Percentiles rank a stretch among this genome's conserved stretches.
Conservation (phyloP, 2,797 vertebrate species). For the Sarcophilus harrisii region DNA sequence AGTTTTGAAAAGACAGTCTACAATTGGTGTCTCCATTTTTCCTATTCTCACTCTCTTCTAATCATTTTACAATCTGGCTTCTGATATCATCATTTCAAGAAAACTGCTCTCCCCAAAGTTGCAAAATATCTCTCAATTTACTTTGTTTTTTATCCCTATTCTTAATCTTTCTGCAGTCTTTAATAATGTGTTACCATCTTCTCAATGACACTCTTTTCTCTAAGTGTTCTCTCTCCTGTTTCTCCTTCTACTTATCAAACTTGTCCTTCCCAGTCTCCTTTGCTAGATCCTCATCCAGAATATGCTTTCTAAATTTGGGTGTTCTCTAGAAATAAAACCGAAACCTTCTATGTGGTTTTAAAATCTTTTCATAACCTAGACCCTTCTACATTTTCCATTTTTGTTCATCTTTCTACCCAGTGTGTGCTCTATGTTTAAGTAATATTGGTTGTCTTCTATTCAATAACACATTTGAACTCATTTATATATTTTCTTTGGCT, state of each 20-base stretch:
- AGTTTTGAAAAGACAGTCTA: not conserved
- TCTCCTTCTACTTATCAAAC: too few species aligned
- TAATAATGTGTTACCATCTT: not conserved
- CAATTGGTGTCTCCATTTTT: not conserved
- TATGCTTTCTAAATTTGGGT: not conserved
- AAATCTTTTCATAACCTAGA: not conserved
- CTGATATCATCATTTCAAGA: too few species aligned
- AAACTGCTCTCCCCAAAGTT: not conserved
- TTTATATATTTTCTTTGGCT: not conserved
- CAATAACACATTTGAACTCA: not conserved
- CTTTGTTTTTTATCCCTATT: not conserved
- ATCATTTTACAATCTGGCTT: not conserved
- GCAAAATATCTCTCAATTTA: not conserved
- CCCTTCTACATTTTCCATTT: not conserved
- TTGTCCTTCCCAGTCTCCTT: too few species aligned
- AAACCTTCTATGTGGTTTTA: not conserved
- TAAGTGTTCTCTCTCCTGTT: too few species aligned
- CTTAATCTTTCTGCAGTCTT: rapidly evolving
- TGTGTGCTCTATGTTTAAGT: not conserved
- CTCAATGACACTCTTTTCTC: too few species aligned
- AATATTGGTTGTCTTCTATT: not conserved
- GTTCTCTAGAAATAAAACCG: not conserved
- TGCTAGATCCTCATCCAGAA: too few species aligned
- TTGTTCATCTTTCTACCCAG: not conserved
- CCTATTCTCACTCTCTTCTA: not conserved